A percentile compares a stretch with the other conserved stretches of the same genome.
Evolutionary conservation across 2,888 invertebrate species (phyloP).

Genomic region (Drosophila mimica): DNA sequence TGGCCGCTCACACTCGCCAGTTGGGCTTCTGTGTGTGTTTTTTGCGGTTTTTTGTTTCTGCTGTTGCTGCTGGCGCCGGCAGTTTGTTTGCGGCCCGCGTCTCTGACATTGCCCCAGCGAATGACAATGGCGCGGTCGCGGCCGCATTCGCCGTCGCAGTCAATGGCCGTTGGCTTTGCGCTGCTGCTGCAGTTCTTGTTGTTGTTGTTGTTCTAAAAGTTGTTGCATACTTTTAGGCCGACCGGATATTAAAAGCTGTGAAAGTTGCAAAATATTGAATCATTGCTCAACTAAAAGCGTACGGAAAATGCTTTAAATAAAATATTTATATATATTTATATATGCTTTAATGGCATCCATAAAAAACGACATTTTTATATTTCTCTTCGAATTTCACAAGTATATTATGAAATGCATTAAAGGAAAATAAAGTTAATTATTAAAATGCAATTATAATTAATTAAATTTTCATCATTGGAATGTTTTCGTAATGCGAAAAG

Average conservation of each 20-base stretch:
- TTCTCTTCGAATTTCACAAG: neutral
- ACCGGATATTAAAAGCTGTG: slow-evolving; percentile 68
- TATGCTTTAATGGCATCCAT: neutral
- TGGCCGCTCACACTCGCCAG: slow-evolving; percentile 67
- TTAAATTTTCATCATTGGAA: neutral
- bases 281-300: slow-evolving; percentile 39
- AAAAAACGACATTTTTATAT: neutral
- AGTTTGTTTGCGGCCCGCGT: slow-evolving; percentile 61
- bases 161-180: slow-evolving; percentile 63
- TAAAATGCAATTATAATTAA: neutral
- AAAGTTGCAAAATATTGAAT: slow-evolving; percentile 62
- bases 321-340: neutral
- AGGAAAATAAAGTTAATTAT: neutral
- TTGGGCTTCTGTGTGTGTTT: slow-evolving; percentile 45
- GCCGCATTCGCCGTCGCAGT: slow-evolving; percentile 40
- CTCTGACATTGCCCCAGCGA: slow-evolving; percentile 76
- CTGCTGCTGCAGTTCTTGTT: slow-evolving; percentile 23
- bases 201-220: slow-evolving; percentile 30
- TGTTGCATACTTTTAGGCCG: slow-evolving; percentile 59
- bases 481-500: neutral
- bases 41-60: slow-evolving; percentile 64
- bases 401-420: neutral
- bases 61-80: slow-evolving; percentile 57
- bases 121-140: slow-evolving; percentile 67
- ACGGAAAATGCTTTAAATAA: slow-evolving; percentile 1